These are phyloP conservation scores for Luidia sarsii DNA, from an alignment of 53 echinoderm and acorn worm genomes.

Conservation along the genomic window DNA sequence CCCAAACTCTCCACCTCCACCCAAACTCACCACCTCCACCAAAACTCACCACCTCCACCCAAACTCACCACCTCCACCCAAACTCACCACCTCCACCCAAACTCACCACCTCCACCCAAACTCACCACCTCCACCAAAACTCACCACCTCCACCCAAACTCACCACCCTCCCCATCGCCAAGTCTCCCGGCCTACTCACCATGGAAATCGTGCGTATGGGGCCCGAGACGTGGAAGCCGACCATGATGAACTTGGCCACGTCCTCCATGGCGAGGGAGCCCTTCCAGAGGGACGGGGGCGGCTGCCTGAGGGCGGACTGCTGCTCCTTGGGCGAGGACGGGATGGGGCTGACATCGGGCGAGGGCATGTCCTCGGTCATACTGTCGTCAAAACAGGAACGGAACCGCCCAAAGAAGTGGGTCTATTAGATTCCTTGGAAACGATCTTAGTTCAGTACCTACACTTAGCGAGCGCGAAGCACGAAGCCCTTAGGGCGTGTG, in stretches of 20 bases:
- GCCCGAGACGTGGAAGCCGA: conserved; percentile 88
- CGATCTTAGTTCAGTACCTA: no score
- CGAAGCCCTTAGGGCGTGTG: no score
- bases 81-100: no score
- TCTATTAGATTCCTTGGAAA: neutral
- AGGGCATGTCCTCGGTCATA: conserved; percentile 37
- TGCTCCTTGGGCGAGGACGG: conserved; percentile 43
- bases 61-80: no score
- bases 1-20: no score
- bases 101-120: no score
- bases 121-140: no score
- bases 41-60: no score
- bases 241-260: conserved; percentile 79
- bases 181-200: conserved; percentile 77
- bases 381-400: conserved; percentile 21
- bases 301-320: neutral
- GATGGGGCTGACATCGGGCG: conserved; percentile 41
- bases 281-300: conserved; percentile 77
- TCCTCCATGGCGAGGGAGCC: conserved; percentile 88
- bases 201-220: conserved; percentile 68
- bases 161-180: no score
- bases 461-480: no score
- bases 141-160: no score
- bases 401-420: neutral
- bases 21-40: no score